Conservation (phyloP, 1,140 invertebrate species). For the Zaprionus taronus region DNA sequence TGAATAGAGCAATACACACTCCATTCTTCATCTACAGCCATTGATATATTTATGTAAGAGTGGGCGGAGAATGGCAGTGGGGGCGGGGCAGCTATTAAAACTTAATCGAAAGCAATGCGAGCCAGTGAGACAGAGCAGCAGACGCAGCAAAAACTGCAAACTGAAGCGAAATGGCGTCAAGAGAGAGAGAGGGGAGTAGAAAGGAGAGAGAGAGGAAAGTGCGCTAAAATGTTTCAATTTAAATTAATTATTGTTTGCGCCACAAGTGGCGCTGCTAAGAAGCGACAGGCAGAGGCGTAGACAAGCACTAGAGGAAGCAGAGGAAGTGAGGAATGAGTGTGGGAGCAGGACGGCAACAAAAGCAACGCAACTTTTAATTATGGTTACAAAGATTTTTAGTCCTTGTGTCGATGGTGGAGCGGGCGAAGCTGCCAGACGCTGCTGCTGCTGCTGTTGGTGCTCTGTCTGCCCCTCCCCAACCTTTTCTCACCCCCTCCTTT, state of each 20-base stretch:
- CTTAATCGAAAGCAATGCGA: conserved; percentile 21
- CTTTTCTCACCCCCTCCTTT: not conserved
- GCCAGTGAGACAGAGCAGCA: not conserved
- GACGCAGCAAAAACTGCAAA: conserved; percentile 20
- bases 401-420: conserved; percentile 66
- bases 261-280: conserved; percentile 63
- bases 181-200: not conserved
- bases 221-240: conserved; percentile 82
- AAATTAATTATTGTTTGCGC: conserved; percentile 82
- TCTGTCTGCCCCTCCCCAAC: not conserved
- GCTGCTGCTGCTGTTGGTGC: conserved; percentile 19
- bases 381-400: conserved; percentile 82
- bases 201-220: not conserved
- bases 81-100: conserved; percentile 44
- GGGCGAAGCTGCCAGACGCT: conserved; percentile 6
- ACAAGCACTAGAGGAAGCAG: not conserved
- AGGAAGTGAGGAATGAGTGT: not conserved
- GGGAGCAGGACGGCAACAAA: conserved; percentile 23
- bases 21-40: conserved; percentile 5
- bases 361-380: conserved; percentile 78
- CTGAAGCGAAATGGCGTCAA: not conserved
- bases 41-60: conserved; percentile 16
- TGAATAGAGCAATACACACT: not conserved
- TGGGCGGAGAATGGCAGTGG: conserved; percentile 5
- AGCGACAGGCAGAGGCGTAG: conserved; percentile 7